phyloP scores from a whole-genome alignment of 1,140 invertebrate genomes.

The Belonocnema kinseyi region DNA sequence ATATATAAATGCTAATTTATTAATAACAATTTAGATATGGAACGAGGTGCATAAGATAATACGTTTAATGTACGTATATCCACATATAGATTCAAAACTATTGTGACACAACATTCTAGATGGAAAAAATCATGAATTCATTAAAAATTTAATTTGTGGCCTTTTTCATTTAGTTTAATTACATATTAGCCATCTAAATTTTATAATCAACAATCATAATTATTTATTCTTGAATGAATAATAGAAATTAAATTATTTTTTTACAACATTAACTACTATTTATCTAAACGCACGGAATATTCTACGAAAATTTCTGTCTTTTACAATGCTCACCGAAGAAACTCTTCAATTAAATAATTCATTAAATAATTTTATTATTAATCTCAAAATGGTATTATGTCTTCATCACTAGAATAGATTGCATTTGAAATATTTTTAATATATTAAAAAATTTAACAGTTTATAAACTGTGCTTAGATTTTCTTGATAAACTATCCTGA shows the following conservation, averaged over 20 bases:
- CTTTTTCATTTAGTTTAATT: neutral
- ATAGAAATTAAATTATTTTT: too few relatives aligned
- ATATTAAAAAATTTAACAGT: slow-evolving; percentile 22
- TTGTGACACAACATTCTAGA: neutral
- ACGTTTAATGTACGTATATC: neutral
- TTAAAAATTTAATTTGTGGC: neutral
- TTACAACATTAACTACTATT: too few relatives aligned
- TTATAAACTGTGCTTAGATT: slow-evolving; percentile 16
- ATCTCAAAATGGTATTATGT: neutral
- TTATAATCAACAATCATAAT: too few relatives aligned
- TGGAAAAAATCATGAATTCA: neutral
- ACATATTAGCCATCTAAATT: too few relatives aligned
- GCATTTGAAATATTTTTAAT: slow-evolving; percentile 32
- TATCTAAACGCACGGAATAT: too few relatives aligned
- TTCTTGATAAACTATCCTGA: slow-evolving; percentile 17
- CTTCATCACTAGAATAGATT: slow-evolving; percentile 21
- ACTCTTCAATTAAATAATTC: neutral
- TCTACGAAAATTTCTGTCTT: too few relatives aligned
- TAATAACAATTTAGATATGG: neutral
- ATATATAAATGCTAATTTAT: neutral
- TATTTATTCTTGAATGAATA: neutral
- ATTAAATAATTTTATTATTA: neutral
- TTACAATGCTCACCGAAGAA: neutral
- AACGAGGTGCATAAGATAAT: slow-evolving; percentile 6
- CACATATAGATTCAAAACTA: neutral